Base-by-base conservation (phyloP, 2,797 vertebrate species). In the Danio kyathit region DNA sequence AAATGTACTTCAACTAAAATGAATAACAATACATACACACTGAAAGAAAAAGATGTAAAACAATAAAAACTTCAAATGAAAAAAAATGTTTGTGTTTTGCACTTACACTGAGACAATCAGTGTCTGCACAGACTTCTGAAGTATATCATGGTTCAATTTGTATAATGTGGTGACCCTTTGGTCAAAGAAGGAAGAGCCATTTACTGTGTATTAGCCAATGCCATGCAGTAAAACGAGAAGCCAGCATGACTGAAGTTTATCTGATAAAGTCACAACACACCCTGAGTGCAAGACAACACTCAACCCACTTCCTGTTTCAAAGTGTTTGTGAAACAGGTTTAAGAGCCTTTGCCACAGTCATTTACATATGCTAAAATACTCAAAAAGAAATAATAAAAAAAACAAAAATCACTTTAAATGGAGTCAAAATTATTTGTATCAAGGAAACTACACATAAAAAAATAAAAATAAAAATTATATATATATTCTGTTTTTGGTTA, bases 271-370 rank as follows among this genome's bases (percentile, higher is more conserved):
- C 49, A 71, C 29, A 79, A 69, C 2, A 56, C 49, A 21, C 44
- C n/a, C 49, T 2, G 5, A 52, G 66, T 19, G 59, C 57, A 49
- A 61, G 41, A 69, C 17, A 29, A 9, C 44, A 21, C 48, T 70
- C 60, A 74, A 57, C 61, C 77, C 73, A 81, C 78, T 81, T 85
- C 84, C 84, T 81, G 61, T 63, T 54, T 75, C 49, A 76, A 5
- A 57, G 40, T 0, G 38, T 43, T 52, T 65, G 40, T 61, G 49
- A 56, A 73, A 48, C 48, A 38, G 2, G 14, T 17, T 54, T 76
- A 7, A n/a, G 5, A 76, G 12, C 12, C 1, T 54, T 19, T 61
- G 44, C 7, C 2, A 43, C 10, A 69, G 13, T 7, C 7, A 61
- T 72, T 78, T 82, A 43, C 61, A 52, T 72, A 57, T 17, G 56